Conservation (phyloP, 2,888 invertebrate genomes). For the Charanyca ferruginea region DNA sequence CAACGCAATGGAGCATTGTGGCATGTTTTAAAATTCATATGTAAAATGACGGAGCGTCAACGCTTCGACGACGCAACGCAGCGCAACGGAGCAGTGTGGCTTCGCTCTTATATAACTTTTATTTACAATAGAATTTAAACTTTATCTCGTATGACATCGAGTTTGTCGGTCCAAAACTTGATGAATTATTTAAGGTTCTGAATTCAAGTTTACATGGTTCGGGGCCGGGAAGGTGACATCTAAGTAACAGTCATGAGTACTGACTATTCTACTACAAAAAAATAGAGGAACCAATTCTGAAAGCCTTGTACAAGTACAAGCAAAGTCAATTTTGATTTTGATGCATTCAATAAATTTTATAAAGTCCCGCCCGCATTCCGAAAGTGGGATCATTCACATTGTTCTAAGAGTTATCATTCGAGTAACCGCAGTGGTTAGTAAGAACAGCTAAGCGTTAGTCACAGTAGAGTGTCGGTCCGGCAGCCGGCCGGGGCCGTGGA, state of each 20-base stretch:
- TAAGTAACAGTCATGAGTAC: slow-evolving; percentile 29
- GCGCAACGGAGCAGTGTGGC: no score
- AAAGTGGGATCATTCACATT: not conserved
- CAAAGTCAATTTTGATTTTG: slow-evolving; percentile 4
- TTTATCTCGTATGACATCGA: not conserved
- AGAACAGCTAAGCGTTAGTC: slow-evolving; percentile 54
- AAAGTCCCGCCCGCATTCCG: not conserved
- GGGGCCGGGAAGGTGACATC: slow-evolving; percentile 32
- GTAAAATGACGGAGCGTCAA: no score
- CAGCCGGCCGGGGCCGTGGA: not conserved
- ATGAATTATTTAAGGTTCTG: slow-evolving; percentile 19
- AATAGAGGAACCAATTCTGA: slow-evolving; percentile 17
- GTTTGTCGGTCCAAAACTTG: not conserved
- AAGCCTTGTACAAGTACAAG: slow-evolving; percentile 46
- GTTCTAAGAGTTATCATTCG: slow-evolving; percentile 22
- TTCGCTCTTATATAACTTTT: not conserved
- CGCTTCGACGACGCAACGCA: no score
- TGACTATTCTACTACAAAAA: slow-evolving; percentile 32
- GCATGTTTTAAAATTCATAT: no score
- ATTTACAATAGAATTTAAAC: not conserved
- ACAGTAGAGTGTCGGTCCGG: slow-evolving; percentile 21
- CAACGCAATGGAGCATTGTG: no score
- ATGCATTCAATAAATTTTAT: not conserved
- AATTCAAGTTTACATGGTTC: slow-evolving; percentile 22
- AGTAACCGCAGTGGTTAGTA: slow-evolving; percentile 38